Evolutionary conservation across 2,113 vertebrate genomes (phyloP).

Genomic region (Peromyscus polionotus): DNA sequence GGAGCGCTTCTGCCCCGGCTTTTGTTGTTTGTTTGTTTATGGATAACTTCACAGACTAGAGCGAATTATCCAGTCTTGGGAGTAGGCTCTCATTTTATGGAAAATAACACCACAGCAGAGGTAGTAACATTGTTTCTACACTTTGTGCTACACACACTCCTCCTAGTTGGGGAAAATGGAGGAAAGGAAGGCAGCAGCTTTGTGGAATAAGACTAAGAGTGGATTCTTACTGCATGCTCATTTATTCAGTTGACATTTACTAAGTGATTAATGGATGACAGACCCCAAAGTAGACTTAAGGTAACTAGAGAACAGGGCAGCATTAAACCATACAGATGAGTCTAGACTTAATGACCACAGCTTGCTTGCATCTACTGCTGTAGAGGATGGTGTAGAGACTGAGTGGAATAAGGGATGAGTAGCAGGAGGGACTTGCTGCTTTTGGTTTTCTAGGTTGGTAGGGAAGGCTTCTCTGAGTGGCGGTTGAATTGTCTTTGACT

Average conservation of each 20-base stretch:
- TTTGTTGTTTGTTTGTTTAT: neutral
- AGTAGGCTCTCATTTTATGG: neutral
- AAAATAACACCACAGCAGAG: neutral
- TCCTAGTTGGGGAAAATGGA: constrained; percentile 5
- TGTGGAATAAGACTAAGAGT: neutral
- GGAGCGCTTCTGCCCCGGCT: too few relatives aligned
- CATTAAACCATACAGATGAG: constrained; percentile 25
- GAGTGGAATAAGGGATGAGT: neutral
- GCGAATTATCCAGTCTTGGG: neutral
- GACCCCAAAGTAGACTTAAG: neutral
- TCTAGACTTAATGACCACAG: neutral
- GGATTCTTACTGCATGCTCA: neutral
- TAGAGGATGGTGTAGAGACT: neutral
- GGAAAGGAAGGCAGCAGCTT: neutral
- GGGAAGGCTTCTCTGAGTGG: constrained; percentile 7
- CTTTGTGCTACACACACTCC: neutral
- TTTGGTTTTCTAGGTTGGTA: neutral
- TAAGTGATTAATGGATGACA: constrained; percentile 6
- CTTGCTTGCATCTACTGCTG: neutral
- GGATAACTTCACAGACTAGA: neutral
- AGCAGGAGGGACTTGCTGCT: neutral
- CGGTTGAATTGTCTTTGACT: neutral
- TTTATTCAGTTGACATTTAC: neutral
- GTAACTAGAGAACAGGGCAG: neutral
- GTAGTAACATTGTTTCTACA: neutral